phyloP scores from a whole-genome alignment of 2,113 vertebrate genomes.

The Scalopus aquaticus region DNA sequence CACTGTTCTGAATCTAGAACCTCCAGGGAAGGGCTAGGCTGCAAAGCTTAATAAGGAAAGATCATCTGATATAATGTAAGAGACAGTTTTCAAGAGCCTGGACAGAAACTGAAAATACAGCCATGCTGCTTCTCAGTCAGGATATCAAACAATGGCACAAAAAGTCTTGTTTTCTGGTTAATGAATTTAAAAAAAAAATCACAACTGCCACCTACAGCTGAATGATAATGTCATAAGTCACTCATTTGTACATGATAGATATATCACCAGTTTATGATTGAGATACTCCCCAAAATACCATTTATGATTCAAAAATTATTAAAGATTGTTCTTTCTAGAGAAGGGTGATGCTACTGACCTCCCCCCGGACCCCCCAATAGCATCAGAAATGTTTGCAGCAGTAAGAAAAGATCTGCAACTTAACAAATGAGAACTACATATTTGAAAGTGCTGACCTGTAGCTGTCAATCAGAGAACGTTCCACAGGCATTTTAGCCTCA shows the following conservation, averaged over 20 bases:
- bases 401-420: background rate
- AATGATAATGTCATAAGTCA: background rate
- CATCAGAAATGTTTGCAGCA: background rate
- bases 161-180: constrained; percentile 13
- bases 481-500: background rate
- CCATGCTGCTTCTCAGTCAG: background rate
- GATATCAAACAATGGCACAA: background rate
- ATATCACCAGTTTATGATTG: no score
- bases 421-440: background rate
- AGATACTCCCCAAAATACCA: no score
- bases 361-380: background rate
- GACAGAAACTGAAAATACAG: background rate
- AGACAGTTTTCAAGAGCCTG: background rate
- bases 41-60: background rate
- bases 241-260: background rate
- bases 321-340: background rate
- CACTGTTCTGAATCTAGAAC: background rate
- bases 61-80: background rate
- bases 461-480: background rate
- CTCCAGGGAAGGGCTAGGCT: background rate
- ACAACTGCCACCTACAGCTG: background rate
- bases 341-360: background rate
- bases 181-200: constrained; percentile 46
- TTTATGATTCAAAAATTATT: background rate
- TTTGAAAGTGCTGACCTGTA: background rate